Evolutionary conservation across 2,888 invertebrate species (phyloP), one percentile per base, ranked within the genome.

Genomic region (Folsomia candida): DNA sequence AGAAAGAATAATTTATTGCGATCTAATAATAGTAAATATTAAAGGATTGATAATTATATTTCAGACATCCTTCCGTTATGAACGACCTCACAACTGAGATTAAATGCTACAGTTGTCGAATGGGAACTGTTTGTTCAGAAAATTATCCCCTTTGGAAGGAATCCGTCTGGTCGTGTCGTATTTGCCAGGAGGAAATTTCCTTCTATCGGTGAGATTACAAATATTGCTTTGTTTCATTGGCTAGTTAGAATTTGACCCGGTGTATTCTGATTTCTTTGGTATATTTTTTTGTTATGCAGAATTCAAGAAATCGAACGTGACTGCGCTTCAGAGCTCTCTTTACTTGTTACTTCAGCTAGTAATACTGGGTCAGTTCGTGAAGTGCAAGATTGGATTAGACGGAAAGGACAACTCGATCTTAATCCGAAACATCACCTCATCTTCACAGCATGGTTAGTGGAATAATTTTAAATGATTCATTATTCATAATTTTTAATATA

Each of bases 111-210:
- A 67, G 68, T 1, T 79, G 79, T 58, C 63, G 62, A 24, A 20
- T 61, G 2, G 79, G 79, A 1, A 62, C 71, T 0, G 74, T 79
- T 11, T 68, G 64, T 26, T 71, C 79, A 6, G 79, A 79, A 54
- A 57, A 51, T 22, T 71, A 77, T 11, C 22, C 25, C 1, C 59
- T 68, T 22, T 79, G 77, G 77, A 67, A 66, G 6, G 71, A 78
- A 22, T 75, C 77, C 6, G 76, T 79, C 3, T 79, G 79, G 79
- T 73, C 75, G 1, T 79, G 79, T 58, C 58, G 59, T 11, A 51
- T 11, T 9, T 79, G 79, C 66, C 69, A 74, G 22, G 79, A 79
- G 66, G 79, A 79, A 51, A 69, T 72, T 29, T 70, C 79, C 0
- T 78, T 54, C 20, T 54, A 18, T 20, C 6, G 22, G 54, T 28